Base-by-base conservation (phyloP, 2,888 invertebrate species). In the Leptopilina myrica region DNA sequence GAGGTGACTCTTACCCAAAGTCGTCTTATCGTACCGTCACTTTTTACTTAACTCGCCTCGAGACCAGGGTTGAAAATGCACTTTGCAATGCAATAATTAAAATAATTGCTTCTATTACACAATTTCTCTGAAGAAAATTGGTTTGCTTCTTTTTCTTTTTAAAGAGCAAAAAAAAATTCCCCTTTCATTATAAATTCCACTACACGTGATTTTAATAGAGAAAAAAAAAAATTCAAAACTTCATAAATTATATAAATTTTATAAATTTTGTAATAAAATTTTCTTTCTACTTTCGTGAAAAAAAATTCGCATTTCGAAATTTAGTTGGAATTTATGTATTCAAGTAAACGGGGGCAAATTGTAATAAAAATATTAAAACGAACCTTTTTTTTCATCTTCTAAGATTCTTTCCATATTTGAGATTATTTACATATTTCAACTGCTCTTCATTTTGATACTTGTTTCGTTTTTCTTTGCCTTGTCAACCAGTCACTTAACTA, bases 1-100 rank as follows among this genome's bases (percentile, higher is more conserved):
- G 88, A 81, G 87, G 85, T 84, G 89, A 89, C 89, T 90, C 88
- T 86, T 87, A 87, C 87, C 88, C 87, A 85, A 87, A 87, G 88
- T 86, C 86, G 85, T 85, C 88, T 86, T 86, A 84, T 85, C 62
- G 84, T 85, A 86, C 86, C 88, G 88, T 88, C 88, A 87, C 82
- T 84, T 87, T 87, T 86, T 87, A 87, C 85, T 85, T 14, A 46
- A n/a, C 66, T 43, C 66, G 7, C 5, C 66, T n/a, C 49, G 49
- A 49, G 43, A 7, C 43, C 53, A 12, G 9, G 33, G 56, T 43
- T 43, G 53, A 33, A 26, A 73, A 53, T 73, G 53, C 56, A 73
- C 73, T 73, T 49, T 69, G 49, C 49, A 69, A 69, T 69, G 49
- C 49, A 69, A 12, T 69, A 26, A 69, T 69, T 56, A 53, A 73